Evolutionary conservation across 2,113 vertebrate genomes (phyloP).

Genomic region (Ciconia boyciana): DNA sequence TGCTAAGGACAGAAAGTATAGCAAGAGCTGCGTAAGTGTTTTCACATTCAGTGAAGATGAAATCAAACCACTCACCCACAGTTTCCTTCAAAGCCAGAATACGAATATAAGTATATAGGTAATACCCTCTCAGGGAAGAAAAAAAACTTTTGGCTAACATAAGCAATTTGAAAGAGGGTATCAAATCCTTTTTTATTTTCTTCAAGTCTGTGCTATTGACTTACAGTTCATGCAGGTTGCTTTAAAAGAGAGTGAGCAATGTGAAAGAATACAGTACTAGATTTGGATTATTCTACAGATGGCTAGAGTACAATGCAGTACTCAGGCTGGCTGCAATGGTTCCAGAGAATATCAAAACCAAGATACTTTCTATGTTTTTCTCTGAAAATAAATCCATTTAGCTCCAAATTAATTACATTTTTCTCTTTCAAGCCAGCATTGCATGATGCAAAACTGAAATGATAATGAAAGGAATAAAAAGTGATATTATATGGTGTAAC

Average conservation of each 20-base stretch:
- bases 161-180: neutral
- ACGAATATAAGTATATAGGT: neutral
- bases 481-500: neutral
- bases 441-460: neutral
- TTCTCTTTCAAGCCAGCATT: neutral
- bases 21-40: neutral
- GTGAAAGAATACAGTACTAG: neutral
- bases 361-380: neutral
- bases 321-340: neutral
- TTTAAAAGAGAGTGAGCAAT: neutral
- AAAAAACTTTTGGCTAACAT: neutral
- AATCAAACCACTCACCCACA: neutral
- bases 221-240: neutral
- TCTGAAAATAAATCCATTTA: fast-evolving
- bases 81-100: neutral
- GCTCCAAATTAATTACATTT: neutral
- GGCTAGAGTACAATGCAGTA: neutral
- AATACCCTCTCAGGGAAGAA: neutral
- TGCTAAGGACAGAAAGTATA: neutral
- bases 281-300: neutral
- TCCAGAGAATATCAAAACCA: neutral
- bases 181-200: neutral
- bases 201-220: neutral
- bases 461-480: neutral
- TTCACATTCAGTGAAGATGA: neutral